Evolutionary conservation across 2,888 invertebrate genomes (phyloP).

Genomic region (Phyllotreta striolata): DNA sequence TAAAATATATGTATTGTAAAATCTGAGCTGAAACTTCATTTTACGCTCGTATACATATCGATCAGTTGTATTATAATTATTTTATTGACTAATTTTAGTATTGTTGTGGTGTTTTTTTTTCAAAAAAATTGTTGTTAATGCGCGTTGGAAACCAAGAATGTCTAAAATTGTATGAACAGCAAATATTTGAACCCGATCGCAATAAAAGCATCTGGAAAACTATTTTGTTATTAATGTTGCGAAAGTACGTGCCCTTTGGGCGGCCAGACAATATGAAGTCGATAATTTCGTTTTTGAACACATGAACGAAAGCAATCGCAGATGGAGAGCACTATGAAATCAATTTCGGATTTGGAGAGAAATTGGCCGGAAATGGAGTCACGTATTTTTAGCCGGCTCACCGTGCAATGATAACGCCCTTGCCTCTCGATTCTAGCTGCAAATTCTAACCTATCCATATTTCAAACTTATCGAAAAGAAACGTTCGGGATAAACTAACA

Average conservation of each 20-base stretch:
- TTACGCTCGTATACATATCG: too few relatives aligned
- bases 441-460: slow-evolving; percentile 12
- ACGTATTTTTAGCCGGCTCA: slow-evolving; percentile 20
- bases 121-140: too few relatives aligned
- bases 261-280: slow-evolving; percentile 4
- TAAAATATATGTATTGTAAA: too few relatives aligned
- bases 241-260: not conserved
- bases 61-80: too few relatives aligned
- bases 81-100: too few relatives aligned
- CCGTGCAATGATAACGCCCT: slow-evolving; percentile 15
- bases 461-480: slow-evolving; percentile 17
- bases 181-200: too few relatives aligned
- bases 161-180: too few relatives aligned
- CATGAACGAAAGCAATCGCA: slow-evolving; percentile 23
- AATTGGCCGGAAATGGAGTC: slow-evolving; percentile 23
- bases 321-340: slow-evolving; percentile 11
- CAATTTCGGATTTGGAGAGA: slow-evolving; percentile 21
- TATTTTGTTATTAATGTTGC: too few relatives aligned
- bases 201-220: too few relatives aligned
- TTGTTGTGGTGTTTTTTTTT: too few relatives aligned
- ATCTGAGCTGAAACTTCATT: too few relatives aligned
- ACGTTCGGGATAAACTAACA: slow-evolving; percentile 7
- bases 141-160: too few relatives aligned
- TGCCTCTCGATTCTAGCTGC: slow-evolving; percentile 17
- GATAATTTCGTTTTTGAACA: slow-evolving; percentile 22